Conservation (phyloP, 2,797 vertebrate species). For the Lepus oiostolus region DNA sequence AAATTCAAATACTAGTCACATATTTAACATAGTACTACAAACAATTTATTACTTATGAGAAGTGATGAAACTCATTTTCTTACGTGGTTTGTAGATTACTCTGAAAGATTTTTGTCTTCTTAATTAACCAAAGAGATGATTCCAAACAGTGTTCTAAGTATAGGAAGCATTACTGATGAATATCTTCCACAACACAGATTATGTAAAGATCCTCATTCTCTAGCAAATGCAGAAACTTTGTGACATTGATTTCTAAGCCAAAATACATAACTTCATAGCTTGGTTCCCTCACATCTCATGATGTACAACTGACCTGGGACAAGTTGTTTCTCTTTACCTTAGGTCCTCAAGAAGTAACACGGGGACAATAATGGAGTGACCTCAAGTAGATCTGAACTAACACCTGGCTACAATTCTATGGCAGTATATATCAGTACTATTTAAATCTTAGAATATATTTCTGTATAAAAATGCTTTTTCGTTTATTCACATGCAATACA, state of each 20-base stretch:
- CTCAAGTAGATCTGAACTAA: neutral
- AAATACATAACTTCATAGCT: neutral
- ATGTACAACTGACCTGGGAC: neutral
- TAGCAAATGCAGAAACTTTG: neutral
- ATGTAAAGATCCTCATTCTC: neutral
- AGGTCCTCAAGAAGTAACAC: neutral
- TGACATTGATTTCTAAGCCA: neutral
- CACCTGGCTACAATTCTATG: neutral
- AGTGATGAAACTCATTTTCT: constrained; percentile 26
- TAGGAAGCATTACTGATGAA: neutral
- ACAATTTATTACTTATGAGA: constrained; percentile 9
- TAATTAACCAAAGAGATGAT: neutral
- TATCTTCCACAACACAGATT: neutral
- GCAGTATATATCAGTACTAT: neutral
- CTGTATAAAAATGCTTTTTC: neutral
- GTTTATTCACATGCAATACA: neutral
- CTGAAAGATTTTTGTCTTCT: neutral
- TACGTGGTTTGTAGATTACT: constrained; percentile 19
- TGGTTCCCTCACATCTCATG: neutral
- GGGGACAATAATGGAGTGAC: neutral
- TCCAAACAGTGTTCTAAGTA: neutral
- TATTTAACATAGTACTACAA: constrained; percentile 23
- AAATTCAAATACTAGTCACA: neutral
- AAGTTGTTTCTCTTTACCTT: neutral
- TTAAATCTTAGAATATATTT: neutral